Conservation (phyloP, 2,797 vertebrate genomes). For the Pelodytes ibericus region DNA sequence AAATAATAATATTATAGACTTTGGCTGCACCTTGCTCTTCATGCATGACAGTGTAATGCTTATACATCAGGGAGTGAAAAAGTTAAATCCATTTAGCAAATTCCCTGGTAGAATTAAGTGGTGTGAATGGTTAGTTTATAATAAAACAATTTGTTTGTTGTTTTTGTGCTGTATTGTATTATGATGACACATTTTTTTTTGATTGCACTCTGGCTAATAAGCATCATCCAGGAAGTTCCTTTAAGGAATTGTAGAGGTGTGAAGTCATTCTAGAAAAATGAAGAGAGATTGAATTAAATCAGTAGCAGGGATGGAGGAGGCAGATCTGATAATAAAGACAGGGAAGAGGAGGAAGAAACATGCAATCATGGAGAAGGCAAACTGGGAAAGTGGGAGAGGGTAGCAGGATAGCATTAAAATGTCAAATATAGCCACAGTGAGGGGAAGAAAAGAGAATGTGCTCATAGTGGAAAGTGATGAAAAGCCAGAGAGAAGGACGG, state of each 20-base stretch:
- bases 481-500: background rate
- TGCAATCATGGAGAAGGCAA: no score
- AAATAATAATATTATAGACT: no score
- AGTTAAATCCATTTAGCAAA: background rate
- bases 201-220: background rate
- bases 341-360: background rate
- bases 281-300: background rate
- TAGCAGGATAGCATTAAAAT: conserved; percentile 18
- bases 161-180: background rate
- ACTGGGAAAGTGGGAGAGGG: background rate
- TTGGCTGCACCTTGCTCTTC: no score
- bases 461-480: background rate
- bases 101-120: background rate
- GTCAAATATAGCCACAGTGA: conserved; percentile 2
- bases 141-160: background rate
- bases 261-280: background rate
- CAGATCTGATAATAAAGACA: background rate
- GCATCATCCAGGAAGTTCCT: background rate
- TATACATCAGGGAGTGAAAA: no score
- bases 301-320: conserved; percentile 7
- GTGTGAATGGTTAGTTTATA: no score
- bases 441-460: background rate
- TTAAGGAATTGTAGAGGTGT: background rate
- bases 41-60: no score
- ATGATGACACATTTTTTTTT: background rate